A percentile compares a stretch with the other conserved stretches of the same genome.
These are phyloP conservation scores for Manis javanica DNA, from an alignment of 2,797 vertebrate genomes.

Conservation along the genomic window DNA sequence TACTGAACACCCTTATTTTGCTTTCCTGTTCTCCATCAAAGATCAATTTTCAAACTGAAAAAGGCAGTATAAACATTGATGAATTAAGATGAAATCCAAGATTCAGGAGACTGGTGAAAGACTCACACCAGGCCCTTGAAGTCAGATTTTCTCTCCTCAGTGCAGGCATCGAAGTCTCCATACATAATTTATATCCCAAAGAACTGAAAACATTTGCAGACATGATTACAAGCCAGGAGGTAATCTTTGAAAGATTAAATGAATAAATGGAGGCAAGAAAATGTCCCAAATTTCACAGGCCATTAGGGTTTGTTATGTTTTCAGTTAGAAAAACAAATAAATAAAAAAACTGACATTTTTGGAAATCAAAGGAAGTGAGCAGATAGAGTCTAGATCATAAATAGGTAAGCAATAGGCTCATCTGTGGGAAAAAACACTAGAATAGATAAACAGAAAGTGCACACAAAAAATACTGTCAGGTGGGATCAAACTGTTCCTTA, in stretches of 20 bases:
- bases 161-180: background rate
- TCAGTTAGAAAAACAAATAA: background rate
- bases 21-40: constrained; percentile 3
- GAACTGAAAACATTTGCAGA: background rate
- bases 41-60: background rate
- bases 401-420: background rate
- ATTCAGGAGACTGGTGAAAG: background rate
- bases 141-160: background rate
- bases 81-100: constrained; percentile 7
- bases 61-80: background rate
- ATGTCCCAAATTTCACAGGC: constrained; percentile 11
- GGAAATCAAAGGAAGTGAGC: background rate
- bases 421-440: background rate
- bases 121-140: background rate
- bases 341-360: background rate
- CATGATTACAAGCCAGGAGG: background rate
- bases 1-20: background rate
- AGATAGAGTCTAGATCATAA: background rate
- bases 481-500: background rate
- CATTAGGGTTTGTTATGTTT: background rate
- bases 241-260: constrained; percentile 29
- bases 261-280: background rate
- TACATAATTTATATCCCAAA: background rate
- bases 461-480: background rate
- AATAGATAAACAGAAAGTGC: background rate